A percentile compares a stretch with the other conserved stretches of the same genome.
phyloP scores from a whole-genome alignment of 2,888 invertebrate species.

The Cantharis rustica region DNA sequence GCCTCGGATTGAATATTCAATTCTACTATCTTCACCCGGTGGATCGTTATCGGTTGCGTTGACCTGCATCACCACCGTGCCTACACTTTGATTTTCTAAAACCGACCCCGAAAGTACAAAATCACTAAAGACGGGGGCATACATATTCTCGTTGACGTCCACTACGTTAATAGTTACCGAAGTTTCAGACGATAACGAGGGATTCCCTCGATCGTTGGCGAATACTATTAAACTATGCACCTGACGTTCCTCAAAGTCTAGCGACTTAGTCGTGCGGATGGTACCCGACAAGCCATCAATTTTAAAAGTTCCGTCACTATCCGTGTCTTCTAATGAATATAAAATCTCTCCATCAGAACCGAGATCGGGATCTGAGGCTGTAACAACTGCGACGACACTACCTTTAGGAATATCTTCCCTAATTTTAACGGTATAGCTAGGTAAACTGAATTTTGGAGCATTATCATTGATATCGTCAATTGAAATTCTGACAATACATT shows the following conservation, averaged over 20 bases:
- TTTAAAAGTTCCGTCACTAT: constrained; percentile 73
- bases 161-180: constrained; percentile 84
- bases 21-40: constrained; percentile 77
- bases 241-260: constrained; percentile 90
- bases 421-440: constrained; percentile 77
- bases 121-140: constrained; percentile 81
- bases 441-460: constrained; percentile 78
- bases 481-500: constrained; percentile 79
- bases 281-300: constrained; percentile 87
- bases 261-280: constrained; percentile 73
- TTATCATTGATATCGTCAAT: constrained; percentile 93
- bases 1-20: constrained; percentile 84
- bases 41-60: constrained; percentile 81
- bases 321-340: constrained; percentile 77
- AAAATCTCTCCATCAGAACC: constrained; percentile 80
- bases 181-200: constrained; percentile 78
- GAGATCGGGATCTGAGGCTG: constrained; percentile 83
- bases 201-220: constrained; percentile 85
- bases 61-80: constrained; percentile 77
- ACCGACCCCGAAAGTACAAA: constrained; percentile 77
- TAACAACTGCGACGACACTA: constrained; percentile 83
- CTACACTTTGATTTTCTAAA: constrained; percentile 79
- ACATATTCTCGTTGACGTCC: constrained; percentile 93
- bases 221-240: constrained; percentile 85
- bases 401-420: constrained; percentile 91